phyloP scores from a whole-genome alignment of 2,888 invertebrate genomes.

The Beris morrisii region DNA sequence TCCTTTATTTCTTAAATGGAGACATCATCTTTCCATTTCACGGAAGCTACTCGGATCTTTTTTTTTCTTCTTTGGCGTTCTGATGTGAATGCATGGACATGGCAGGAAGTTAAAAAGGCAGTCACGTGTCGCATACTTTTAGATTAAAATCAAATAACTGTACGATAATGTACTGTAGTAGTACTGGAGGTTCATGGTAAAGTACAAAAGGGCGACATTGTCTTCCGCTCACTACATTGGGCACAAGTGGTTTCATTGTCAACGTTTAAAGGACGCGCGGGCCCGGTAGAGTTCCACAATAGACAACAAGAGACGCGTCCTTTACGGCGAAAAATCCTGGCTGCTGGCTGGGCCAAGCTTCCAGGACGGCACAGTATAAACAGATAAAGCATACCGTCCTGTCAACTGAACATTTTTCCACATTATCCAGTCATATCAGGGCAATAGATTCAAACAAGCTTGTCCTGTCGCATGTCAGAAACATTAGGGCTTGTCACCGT shows the following conservation, averaged over 20 bases:
- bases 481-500: background rate
- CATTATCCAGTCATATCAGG: constrained; percentile 6
- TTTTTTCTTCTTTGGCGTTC: constrained; percentile 4
- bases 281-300: background rate
- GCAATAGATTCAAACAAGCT: constrained; percentile 5
- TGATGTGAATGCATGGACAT: constrained; percentile 28
- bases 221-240: background rate
- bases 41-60: background rate
- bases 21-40: constrained; percentile 11
- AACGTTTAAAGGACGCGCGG: too few species aligned
- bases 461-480: constrained; percentile 2
- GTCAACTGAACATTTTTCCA: constrained; percentile 10
- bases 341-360: background rate
- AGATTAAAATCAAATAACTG: constrained; percentile 35
- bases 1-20: background rate
- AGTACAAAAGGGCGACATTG: background rate
- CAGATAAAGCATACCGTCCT: constrained; percentile 2
- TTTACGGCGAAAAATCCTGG: background rate
- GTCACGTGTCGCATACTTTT: constrained; percentile 37
- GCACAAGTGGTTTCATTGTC: constrained; percentile 18
- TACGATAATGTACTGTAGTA: constrained; percentile 1
- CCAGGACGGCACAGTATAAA: background rate
- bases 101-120: constrained; percentile 34
- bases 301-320: background rate
- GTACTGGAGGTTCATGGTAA: background rate